Percentiles rank a stretch among this genome's conserved stretches.
phyloP scores from a whole-genome alignment of 2,797 vertebrate species.

The Amblyraja radiata region DNA sequence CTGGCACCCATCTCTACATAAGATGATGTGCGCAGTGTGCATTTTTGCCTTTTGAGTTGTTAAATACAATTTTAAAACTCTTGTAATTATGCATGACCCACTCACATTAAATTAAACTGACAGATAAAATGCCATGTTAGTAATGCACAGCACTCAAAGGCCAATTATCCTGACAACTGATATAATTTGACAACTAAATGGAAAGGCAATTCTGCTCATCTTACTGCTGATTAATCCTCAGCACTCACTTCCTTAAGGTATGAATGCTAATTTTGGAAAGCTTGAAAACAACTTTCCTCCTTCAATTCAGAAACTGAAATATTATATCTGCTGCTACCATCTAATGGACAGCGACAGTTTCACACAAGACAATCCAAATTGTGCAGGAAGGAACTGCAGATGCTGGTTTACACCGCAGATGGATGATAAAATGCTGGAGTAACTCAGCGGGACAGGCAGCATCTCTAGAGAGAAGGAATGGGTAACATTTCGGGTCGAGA shows the following conservation, averaged over 20 bases:
- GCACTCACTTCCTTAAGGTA: slow-evolving; percentile 23
- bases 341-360: slow-evolving; percentile 14
- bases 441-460: no score
- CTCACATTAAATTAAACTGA: slow-evolving; percentile 57
- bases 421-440: no score
- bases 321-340: neutral
- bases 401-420: no score
- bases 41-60: slow-evolving; percentile 49
- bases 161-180: slow-evolving; percentile 59
- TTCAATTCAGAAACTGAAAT: neutral
- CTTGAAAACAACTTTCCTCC: slow-evolving; percentile 27
- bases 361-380: neutral
- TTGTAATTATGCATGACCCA: slow-evolving; percentile 54
- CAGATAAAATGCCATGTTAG: slow-evolving; percentile 58
- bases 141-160: slow-evolving; percentile 58
- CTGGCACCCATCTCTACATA: slow-evolving; percentile 48
- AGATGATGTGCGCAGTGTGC: slow-evolving; percentile 45
- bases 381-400: no score
- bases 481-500: no score
- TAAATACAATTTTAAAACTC: slow-evolving; percentile 54
- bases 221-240: slow-evolving; percentile 26
- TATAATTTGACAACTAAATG: slow-evolving; percentile 39
- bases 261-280: slow-evolving; percentile 34
- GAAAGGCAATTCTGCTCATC: slow-evolving; percentile 31
- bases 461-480: no score